phyloP scores from a whole-genome alignment of 1,140 invertebrate species.

The Anagrus nilaparvatae region DNA sequence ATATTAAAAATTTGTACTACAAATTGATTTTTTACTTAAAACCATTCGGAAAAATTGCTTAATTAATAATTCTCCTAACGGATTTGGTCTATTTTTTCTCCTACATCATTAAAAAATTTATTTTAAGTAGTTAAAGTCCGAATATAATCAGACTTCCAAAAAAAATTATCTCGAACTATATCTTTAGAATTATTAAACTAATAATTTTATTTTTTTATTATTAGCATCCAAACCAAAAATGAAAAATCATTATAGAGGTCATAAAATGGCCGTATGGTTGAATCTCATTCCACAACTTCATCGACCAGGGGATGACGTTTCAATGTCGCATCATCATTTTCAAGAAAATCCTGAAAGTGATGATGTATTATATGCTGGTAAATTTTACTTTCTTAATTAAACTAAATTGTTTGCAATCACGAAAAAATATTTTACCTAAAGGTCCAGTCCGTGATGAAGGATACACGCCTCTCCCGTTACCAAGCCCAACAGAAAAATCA shows the following conservation, averaged over 20 bases:
- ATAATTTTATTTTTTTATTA: constrained; percentile 23
- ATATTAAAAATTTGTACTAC: too few species aligned
- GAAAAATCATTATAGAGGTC: constrained; percentile 77
- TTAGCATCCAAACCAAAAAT: constrained; percentile 62
- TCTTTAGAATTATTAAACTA: neutral
- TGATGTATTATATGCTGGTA: constrained; percentile 63
- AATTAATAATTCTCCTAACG: neutral
- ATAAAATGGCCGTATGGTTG: constrained; percentile 88
- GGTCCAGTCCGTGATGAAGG: constrained; percentile 49
- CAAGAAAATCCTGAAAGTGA: constrained; percentile 57
- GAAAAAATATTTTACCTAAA: constrained; percentile 15
- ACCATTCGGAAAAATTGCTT: too few species aligned
- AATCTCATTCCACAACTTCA: constrained; percentile 81
- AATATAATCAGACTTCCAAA: neutral
- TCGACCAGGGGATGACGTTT: constrained; percentile 64
- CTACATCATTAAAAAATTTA: too few species aligned
- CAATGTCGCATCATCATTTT: constrained; percentile 69
- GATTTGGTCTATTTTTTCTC: too few species aligned
- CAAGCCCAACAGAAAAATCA: constrained; percentile 24
- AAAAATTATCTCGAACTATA: neutral
- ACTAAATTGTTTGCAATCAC: neutral
- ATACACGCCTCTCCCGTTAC: constrained; percentile 45
- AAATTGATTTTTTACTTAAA: too few species aligned
- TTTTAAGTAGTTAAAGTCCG: too few species aligned
- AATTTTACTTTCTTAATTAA: constrained; percentile 12